These are phyloP conservation scores for Ranitomeya variabilis DNA, from an alignment of 2,113 vertebrate species.

Conservation along the genomic window DNA sequence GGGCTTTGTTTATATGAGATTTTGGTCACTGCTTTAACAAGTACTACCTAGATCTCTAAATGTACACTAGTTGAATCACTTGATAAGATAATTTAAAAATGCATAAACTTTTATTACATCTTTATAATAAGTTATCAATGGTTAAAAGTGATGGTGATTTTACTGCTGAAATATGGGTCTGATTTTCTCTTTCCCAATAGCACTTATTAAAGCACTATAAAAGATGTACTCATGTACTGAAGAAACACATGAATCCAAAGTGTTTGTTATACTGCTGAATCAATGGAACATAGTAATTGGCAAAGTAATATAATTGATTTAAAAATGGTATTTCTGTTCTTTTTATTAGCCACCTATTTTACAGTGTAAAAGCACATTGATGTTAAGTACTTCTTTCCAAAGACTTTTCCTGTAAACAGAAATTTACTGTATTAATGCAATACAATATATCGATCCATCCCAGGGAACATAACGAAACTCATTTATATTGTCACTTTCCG, in stretches of 20 bases:
- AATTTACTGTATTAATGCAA: conserved; percentile 36
- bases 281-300: conserved; percentile 38
- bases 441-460: conserved; percentile 32
- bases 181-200: neutral
- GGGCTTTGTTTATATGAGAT: too few relatives aligned
- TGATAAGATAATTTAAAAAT: neutral
- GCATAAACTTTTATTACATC: too few relatives aligned
- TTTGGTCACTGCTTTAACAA: neutral
- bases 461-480: conserved; percentile 10
- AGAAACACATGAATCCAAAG: conserved; percentile 23
- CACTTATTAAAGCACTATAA: neutral
- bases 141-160: neutral
- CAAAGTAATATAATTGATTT: conserved; percentile 48
- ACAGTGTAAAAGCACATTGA: conserved; percentile 19
- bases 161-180: neutral
- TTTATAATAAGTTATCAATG: neutral
- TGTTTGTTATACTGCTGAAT: conserved; percentile 30
- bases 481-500: conserved; percentile 44
- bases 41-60: neutral
- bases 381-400: conserved; percentile 32
- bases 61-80: neutral
- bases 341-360: conserved; percentile 36
- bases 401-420: conserved; percentile 27
- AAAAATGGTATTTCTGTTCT: conserved; percentile 21
- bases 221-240: neutral